phyloP scores from a whole-genome alignment of 2,113 vertebrate species.

The Carlito syrichta region DNA sequence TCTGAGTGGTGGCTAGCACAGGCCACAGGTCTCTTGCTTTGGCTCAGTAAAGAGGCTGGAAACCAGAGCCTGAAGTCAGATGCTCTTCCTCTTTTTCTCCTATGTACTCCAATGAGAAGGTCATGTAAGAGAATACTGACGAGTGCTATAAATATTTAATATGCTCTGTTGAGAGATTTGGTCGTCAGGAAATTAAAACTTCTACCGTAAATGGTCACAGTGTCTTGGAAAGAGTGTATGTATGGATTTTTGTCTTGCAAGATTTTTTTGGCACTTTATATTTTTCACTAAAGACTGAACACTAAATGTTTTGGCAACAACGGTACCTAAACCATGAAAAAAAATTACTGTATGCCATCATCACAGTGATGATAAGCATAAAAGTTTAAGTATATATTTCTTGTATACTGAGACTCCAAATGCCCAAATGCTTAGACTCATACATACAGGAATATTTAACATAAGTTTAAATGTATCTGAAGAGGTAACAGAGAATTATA shows the following conservation, averaged over 20 bases:
- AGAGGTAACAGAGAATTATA: neutral
- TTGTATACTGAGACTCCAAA: neutral
- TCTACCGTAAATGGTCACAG: neutral
- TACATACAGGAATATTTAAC: neutral
- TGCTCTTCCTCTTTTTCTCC: neutral
- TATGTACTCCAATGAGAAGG: neutral
- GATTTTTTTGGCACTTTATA: slow-evolving; percentile 63
- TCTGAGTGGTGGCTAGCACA: neutral
- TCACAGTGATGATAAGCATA: neutral
- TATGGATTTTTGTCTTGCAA: slow-evolving; percentile 27
- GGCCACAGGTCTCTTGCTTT: neutral
- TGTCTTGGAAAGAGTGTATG: slow-evolving; percentile 8
- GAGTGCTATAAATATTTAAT: neutral
- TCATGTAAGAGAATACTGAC: neutral
- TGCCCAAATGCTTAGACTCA: neutral
- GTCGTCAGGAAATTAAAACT: neutral
- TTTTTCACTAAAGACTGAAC: slow-evolving; percentile 37
- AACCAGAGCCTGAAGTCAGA: neutral
- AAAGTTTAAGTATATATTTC: neutral
- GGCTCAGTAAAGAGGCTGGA: neutral
- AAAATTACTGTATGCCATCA: neutral
- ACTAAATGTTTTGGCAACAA: slow-evolving; percentile 29
- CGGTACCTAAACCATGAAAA: neutral
- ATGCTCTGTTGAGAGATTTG: neutral
- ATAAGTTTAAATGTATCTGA: neutral